Conservation (phyloP, 2,113 vertebrate species). For the Etia nguti region DNA sequence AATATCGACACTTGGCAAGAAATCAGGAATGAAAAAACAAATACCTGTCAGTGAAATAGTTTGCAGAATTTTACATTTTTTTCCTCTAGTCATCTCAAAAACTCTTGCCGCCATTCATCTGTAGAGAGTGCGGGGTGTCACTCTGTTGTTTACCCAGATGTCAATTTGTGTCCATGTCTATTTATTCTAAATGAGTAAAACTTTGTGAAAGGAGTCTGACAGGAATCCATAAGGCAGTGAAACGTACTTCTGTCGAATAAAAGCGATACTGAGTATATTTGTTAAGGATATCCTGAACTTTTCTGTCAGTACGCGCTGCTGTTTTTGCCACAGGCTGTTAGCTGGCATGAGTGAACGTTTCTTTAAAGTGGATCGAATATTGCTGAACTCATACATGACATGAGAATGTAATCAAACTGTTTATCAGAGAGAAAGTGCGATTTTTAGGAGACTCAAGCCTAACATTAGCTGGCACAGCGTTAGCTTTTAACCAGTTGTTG, state of each 20-base stretch:
- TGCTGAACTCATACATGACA: not conserved
- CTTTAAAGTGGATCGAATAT: not conserved
- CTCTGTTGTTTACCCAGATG: not conserved
- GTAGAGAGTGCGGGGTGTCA: not conserved
- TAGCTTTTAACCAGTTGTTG: not conserved
- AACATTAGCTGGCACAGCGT: not conserved
- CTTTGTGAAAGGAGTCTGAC: not conserved
- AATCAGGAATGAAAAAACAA: not conserved
- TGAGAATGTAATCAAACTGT: not conserved
- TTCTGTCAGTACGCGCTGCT: not conserved
- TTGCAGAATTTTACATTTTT: not conserved
- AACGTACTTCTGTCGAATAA: not conserved
- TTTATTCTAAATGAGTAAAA: not conserved
- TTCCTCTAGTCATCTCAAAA: not conserved
- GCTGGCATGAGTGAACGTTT: not conserved
- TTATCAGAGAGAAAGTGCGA: not conserved
- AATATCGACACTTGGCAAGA: not conserved
- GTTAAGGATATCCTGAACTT: not conserved
- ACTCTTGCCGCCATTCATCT: not conserved
- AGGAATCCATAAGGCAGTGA: not conserved
- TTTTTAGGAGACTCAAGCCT: not conserved
- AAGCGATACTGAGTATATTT: not conserved
- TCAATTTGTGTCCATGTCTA: not conserved
- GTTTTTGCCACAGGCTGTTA: not conserved
- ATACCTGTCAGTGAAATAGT: not conserved